A percentile compares a stretch with the other conserved stretches of the same genome.
Conservation (phyloP, 1,140 invertebrate genomes). For the Aphelinus atriplicis region DNA sequence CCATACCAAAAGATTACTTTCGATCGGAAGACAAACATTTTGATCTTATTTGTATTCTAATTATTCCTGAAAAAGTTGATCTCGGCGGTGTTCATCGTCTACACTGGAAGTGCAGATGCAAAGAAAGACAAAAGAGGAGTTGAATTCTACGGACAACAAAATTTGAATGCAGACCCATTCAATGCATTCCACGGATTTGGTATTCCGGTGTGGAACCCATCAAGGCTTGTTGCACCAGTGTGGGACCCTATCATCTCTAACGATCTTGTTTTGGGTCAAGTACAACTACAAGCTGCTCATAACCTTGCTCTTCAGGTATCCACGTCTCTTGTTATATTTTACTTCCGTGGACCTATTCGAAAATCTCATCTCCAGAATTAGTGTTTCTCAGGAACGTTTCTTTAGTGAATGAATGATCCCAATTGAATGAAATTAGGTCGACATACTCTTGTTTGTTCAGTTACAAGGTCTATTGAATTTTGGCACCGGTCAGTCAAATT, state of each 20-base stretch:
- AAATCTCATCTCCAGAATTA: no score
- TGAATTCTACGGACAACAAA: constrained; percentile 49
- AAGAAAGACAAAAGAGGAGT: constrained; percentile 59
- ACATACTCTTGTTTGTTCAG: no score
- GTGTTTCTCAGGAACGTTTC: no score
- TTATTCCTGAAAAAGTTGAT: constrained; percentile 21
- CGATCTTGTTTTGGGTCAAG: constrained; percentile 57
- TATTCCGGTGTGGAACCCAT: constrained; percentile 49
- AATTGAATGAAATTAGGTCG: no score
- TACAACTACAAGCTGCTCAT: constrained; percentile 60
- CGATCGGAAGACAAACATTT: background rate
- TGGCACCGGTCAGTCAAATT: no score
- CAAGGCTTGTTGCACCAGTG: constrained; percentile 36
- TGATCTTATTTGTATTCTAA: background rate
- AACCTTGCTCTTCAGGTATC: constrained; percentile 60
- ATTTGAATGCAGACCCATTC: constrained; percentile 53
- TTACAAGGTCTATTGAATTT: no score
- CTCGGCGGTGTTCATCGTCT: constrained; percentile 41
- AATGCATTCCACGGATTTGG: constrained; percentile 48
- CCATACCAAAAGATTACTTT: no score
- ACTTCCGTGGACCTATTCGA: no score
- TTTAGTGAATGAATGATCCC: no score
- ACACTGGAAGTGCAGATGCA: constrained; percentile 38
- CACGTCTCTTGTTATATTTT: no score
- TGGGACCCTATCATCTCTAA: constrained; percentile 50